Conservation (phyloP, 2,888 invertebrate genomes). For the Lithophane leautieri region DNA sequence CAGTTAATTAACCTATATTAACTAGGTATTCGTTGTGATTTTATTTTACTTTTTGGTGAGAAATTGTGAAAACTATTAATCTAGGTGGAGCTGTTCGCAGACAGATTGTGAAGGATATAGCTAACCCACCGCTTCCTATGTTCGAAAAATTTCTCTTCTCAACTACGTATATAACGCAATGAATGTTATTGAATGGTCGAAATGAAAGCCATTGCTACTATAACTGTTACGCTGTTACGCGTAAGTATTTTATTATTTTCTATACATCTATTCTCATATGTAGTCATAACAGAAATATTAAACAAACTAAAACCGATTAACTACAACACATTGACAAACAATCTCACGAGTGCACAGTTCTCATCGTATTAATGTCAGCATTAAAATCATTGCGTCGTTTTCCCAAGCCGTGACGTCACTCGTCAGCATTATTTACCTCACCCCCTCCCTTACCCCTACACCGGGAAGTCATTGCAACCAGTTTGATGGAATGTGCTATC, state of each 20-base stretch:
- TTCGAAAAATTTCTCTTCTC: too few species aligned
- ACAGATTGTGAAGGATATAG: background rate
- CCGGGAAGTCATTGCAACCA: constrained; percentile 68
- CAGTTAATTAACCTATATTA: background rate
- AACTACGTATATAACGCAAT: too few species aligned
- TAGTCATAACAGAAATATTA: background rate
- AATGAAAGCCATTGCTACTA: too few species aligned
- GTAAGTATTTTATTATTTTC: too few species aligned
- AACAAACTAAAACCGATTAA: constrained; percentile 23
- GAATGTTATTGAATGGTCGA: too few species aligned
- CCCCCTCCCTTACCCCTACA: constrained; percentile 29
- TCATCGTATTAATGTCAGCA: constrained; percentile 52
- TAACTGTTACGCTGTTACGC: too few species aligned
- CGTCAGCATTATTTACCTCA: constrained; percentile 17
- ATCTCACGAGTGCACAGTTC: constrained; percentile 48
- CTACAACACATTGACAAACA: constrained; percentile 37
- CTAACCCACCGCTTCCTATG: too few species aligned
- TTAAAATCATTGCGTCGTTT: constrained; percentile 36
- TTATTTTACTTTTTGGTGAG: background rate
- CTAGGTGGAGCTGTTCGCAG: background rate
- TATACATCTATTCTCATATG: too few species aligned
- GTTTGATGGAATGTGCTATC: constrained; percentile 66
- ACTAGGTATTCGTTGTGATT: background rate
- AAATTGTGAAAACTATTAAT: background rate
- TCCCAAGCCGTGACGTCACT: constrained; percentile 50